Evolutionary conservation across 2,888 invertebrate genomes (phyloP).

Genomic region (Rhabditoides inermis): DNA sequence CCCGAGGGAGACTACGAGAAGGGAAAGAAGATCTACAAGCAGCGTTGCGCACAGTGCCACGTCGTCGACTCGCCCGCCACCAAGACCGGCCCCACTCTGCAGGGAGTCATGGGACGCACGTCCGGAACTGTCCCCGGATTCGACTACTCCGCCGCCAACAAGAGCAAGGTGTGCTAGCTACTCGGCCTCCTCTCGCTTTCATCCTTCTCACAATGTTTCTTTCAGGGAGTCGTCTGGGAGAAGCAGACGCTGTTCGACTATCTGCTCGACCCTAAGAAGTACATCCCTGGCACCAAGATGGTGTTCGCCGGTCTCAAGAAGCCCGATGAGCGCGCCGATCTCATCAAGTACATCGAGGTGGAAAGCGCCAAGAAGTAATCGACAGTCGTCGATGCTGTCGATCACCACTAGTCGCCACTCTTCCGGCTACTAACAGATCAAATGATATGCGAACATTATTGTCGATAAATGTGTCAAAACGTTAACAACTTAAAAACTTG

Average conservation of each 20-base stretch:
- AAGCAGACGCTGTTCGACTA: slow-evolving; percentile 86
- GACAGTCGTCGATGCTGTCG: too few relatives aligned
- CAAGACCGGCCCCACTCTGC: slow-evolving; percentile 88
- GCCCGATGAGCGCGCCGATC: slow-evolving; percentile 79
- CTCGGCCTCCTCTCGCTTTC: neutral
- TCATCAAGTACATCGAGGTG: slow-evolving; percentile 42
- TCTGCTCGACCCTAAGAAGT: slow-evolving; percentile 94
- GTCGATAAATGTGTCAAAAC: too few relatives aligned
- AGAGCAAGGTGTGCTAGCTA: slow-evolving; percentile 63
- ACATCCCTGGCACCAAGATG: slow-evolving; percentile 80
- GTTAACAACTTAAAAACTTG: neutral
- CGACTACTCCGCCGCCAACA: slow-evolving; percentile 31
- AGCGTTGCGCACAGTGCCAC: slow-evolving; percentile 95
- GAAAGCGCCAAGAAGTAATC: slow-evolving; percentile 34
- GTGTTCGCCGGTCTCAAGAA: slow-evolving; percentile 96
- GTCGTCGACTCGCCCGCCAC: slow-evolving; percentile 88
- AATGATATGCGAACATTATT: neutral
- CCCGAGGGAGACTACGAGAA: slow-evolving; percentile 75
- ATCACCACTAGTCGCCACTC: too few relatives aligned
- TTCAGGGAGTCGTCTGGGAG: slow-evolving; percentile 93
- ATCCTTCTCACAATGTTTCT: slow-evolving; percentile 7
- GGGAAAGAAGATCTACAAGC: slow-evolving; percentile 87
- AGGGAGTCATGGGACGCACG: slow-evolving; percentile 82
- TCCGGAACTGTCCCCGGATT: slow-evolving; percentile 79
- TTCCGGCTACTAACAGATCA: neutral